Base-by-base conservation (phyloP, 2,888 invertebrate genomes). In the Agrotis clavis region DNA sequence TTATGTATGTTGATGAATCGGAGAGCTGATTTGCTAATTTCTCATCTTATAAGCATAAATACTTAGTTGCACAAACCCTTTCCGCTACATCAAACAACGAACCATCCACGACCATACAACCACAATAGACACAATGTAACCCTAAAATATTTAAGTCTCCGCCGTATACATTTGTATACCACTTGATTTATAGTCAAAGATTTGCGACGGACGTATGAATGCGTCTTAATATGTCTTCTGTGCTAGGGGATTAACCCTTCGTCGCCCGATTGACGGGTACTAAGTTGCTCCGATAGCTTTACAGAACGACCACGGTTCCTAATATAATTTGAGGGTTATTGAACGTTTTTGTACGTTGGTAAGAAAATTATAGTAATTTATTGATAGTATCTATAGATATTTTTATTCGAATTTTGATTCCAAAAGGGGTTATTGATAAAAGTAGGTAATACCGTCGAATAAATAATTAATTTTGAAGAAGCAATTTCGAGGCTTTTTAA, bases 181-280 rank as follows among this genome's bases (percentile, higher is more conserved):
- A 59, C 69, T 78, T 79, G 84, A 85, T 85, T 85, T 83, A 84
- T 81, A 65, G 74, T 74, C 77, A 62, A 85, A 85, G 81, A 81
- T 83, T 85, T 81, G 81, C 64, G 72, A 60, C 30, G 51, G 86
- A 81, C 81, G 84, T 85, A 77, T 86, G 86, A 79, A 85, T 79
- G 74, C 78, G 82, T 82, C 86, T 86, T 85, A 85, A 85, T 86
- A 84, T 86, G 82, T 85, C 86, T 84, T 75, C 76, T 71, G 84
- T 77, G 78, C 67, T 67, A 13, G 30, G 78, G 77, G 86, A 85
- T 85, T 83, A 85, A 86, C 84, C 84, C 82, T 86, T 86, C 84
- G 82, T 59, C 86, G 64, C 65, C 16, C 86, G 86, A 85, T 86
- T 82, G 84, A 85, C 79, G 82, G 66, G 69, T 70, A 86, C 77